These are phyloP conservation scores for Euphydryas editha DNA, from an alignment of 2,888 invertebrate genomes.

Conservation along the genomic window DNA sequence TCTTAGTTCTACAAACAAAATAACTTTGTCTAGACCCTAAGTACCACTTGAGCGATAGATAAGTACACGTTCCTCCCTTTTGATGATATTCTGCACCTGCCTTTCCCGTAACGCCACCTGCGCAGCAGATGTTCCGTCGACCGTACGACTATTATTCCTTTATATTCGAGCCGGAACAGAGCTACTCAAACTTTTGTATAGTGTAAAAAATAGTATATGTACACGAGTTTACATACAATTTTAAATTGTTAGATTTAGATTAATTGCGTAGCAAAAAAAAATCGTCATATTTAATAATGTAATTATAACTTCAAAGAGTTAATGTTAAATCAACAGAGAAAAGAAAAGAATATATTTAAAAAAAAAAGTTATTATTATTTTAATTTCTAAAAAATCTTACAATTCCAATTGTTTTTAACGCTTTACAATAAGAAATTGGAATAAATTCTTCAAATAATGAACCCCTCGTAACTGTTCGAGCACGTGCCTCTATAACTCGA, in stretches of 20 bases:
- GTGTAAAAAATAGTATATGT: neutral
- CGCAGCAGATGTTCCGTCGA: conserved; percentile 64
- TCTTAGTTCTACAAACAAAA: neutral
- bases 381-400: neutral
- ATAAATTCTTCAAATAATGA: conserved; percentile 42
- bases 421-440: conserved; percentile 18
- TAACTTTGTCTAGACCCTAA: neutral
- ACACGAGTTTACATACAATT: no score
- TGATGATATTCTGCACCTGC: conserved; percentile 48
- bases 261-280: no score
- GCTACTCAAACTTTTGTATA: conserved; percentile 7
- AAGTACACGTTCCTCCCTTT: conserved; percentile 48
- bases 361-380: neutral
- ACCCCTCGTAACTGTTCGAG: conserved; percentile 36
- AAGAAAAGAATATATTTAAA: neutral
- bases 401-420: neutral
- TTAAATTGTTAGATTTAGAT: no score
- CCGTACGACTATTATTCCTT: conserved; percentile 32
- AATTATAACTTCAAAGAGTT: neutral
- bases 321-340: neutral
- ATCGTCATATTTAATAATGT: no score
- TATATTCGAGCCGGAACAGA: conserved; percentile 28
- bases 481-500: conserved; percentile 44
- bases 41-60: conserved; percentile 3
- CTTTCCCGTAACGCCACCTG: conserved; percentile 61